Conservation (phyloP, 92 coral and sea anemone genomes). For the Pocillopora meandrina region DNA sequence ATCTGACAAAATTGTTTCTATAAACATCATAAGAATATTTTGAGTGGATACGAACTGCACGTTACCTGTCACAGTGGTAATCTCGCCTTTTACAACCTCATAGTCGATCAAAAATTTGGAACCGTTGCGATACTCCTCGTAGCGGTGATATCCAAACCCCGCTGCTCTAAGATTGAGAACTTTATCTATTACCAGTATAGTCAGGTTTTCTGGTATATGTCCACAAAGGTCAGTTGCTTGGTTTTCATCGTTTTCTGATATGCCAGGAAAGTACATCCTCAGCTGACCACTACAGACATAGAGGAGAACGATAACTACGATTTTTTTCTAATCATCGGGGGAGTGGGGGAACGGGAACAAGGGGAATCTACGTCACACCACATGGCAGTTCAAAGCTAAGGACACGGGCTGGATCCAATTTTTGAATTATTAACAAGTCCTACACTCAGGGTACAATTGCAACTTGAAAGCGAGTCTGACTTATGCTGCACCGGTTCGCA, state of each 20-base stretch:
- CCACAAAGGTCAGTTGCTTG: conserved; percentile 6
- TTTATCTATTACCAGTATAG: conserved; percentile 8
- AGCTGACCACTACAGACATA: conserved; percentile 6
- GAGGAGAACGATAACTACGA: neutral
- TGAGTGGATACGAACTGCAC: neutral
- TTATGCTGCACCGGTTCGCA: too few species aligned
- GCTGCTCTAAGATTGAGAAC: conserved; percentile 2
- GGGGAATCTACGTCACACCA: too few species aligned
- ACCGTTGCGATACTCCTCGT: conserved; percentile 9
- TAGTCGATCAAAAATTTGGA: conserved; percentile 8
- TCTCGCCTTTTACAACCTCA: neutral
- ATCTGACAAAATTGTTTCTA: too few species aligned
- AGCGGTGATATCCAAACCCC: conserved; percentile 20
- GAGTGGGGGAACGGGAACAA: neutral
- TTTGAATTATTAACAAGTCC: too few species aligned
- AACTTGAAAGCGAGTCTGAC: too few species aligned
- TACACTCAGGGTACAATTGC: too few species aligned
- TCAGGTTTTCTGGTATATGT: neutral
- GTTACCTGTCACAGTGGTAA: conserved; percentile 1
- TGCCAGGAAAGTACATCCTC: neutral
- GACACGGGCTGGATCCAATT: too few species aligned
- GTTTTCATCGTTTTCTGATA: neutral
- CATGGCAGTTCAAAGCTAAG: too few species aligned
- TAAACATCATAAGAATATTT: too few species aligned
- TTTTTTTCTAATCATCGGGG: neutral